Evolutionary conservation across 2,113 vertebrate species (phyloP).

Genomic region (Trinectes maculatus): DNA sequence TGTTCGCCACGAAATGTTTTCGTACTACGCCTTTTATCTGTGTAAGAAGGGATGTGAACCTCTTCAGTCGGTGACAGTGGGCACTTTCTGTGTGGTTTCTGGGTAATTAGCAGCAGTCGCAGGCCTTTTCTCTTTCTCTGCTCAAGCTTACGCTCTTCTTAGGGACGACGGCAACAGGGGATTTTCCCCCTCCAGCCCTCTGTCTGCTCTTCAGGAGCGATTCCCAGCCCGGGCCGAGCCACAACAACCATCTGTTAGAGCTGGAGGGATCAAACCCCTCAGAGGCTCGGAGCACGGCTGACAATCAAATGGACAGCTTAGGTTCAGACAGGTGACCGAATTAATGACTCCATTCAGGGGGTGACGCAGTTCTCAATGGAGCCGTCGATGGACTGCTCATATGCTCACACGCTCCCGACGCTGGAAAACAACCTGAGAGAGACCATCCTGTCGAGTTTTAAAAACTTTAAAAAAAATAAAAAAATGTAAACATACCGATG

Average conservation of each 20-base stretch:
- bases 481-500: background rate
- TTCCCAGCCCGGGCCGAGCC: slow-evolving; percentile 86
- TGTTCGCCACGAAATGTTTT: slow-evolving; percentile 99
- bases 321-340: slow-evolving; percentile 85
- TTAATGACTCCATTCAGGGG: slow-evolving; percentile 75
- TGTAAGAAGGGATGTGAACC: slow-evolving; percentile 98
- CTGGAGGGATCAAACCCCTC: slow-evolving; percentile 91
- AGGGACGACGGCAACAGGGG: slow-evolving; percentile 94
- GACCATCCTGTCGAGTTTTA: no score
- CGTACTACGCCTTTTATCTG: slow-evolving; percentile 99
- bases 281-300: slow-evolving; percentile 78
- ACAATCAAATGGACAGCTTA: slow-evolving; percentile 86
- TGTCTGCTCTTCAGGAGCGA: slow-evolving; percentile 88
- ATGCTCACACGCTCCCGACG: slow-evolving; percentile 61
- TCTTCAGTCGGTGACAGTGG: slow-evolving; percentile 98
- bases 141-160: slow-evolving; percentile 99
- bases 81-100: slow-evolving; percentile 99
- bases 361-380: slow-evolving; percentile 59
- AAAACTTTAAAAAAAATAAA: background rate
- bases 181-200: slow-evolving; percentile 89
- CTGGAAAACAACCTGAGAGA: slow-evolving; percentile 16
- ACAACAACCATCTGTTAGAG: slow-evolving; percentile 96
- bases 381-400: slow-evolving; percentile 69
- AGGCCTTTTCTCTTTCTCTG: slow-evolving; percentile 97
- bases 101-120: slow-evolving; percentile 99